Base-by-base conservation (phyloP, 2,113 vertebrate genomes). In the Gallinago undulata region DNA sequence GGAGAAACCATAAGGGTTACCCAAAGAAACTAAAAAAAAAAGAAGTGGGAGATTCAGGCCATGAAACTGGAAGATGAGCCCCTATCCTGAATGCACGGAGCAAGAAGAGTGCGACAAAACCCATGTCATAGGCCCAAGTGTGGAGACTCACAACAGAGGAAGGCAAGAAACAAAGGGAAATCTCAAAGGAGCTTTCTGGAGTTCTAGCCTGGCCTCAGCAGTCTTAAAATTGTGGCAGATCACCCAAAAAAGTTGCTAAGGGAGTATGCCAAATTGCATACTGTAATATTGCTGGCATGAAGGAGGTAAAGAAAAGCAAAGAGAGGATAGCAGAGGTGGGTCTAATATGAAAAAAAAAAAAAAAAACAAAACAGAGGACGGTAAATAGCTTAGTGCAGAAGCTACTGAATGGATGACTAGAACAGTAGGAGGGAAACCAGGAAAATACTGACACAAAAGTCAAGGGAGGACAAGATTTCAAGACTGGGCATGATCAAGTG, bases 401-500 rank as follows among this genome's bases (percentile, higher is more conserved):
- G 67, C 47, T 78, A 73, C 24, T 75, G 53, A 94, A 92, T 70
- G 72, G 93, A 83, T 80, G 19, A 91, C 80, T 82, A 76, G 45
- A 91, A 87, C n/a, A 87, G 77, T 76, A 83, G 55, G 70, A 94
- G 77, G 48, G 81, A 93, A 97, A 96, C 37, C 23, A 76, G 62
- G 84, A 91, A 82, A 82, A 95, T 37, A 92, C 28, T 47, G 86
- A 84, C 86, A 96, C 74, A 77, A 89, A 94, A 95, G 95, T 96
- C 96, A 96, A 89, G 63, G 47, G 66, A 97, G 96, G 95, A 84
- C 96, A 97, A 87, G 74, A 96, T 79, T 94, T 97, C 94, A 89
- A 92, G 88, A 97, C 59, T 56, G 87, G 82, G 84, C 84, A 96
- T 19, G 96, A 96, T 96, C 96, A 96, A 97, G 93, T 96, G 94